Evolutionary conservation across 2,113 vertebrate species (phyloP), one percentile per base, ranked within the genome.

Genomic region (Podarcis raffonei): DNA sequence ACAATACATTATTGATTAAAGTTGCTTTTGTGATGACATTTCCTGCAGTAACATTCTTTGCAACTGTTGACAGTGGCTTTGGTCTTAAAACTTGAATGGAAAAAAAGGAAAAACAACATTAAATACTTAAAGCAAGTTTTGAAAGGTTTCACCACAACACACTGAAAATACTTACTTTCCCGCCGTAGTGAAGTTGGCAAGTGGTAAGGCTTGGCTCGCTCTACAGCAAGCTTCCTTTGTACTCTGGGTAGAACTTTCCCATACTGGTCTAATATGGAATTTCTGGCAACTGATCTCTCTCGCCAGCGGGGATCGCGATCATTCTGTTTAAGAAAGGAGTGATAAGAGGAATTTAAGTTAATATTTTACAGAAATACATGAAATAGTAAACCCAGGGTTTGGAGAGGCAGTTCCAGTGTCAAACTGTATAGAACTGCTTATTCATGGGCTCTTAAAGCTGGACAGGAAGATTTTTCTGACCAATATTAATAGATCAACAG

Each of bases 241-340:
- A 98, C 96, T 94, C 97, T 97, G 39, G 99, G 99, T 80, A 99
- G 97, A 90, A 99, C 96, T 89, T 99, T 99, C 18, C 95, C 95
- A 82, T 98, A 99, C 0, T 98, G 98, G 4, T 98, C 98, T 93
- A 99, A 83, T 25, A 99, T 97, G 39, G 98, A 97, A 96, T 99
- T 99, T 92, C 99, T 98, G 62, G 96, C 97, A 94, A 97, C 96
- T 35, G 97, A 96, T 93, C 98, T 96, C 69, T 99, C 98, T 94
- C 98, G 97, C 89, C 98, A 95, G 87, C 93, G 97, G 93, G 98
- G 98, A 94, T 99, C 98, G 79, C 96, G 93, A 93, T 98, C 98
- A 76, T 97, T 98, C 99, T 99, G 92, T 79, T 81, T 48, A 83
- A 89, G 94, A 6, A 77, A 87, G 71, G 3, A 90, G 39, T 35